Base-by-base conservation (phyloP, 2,888 invertebrate genomes). In the Chironomus riparius region DNA sequence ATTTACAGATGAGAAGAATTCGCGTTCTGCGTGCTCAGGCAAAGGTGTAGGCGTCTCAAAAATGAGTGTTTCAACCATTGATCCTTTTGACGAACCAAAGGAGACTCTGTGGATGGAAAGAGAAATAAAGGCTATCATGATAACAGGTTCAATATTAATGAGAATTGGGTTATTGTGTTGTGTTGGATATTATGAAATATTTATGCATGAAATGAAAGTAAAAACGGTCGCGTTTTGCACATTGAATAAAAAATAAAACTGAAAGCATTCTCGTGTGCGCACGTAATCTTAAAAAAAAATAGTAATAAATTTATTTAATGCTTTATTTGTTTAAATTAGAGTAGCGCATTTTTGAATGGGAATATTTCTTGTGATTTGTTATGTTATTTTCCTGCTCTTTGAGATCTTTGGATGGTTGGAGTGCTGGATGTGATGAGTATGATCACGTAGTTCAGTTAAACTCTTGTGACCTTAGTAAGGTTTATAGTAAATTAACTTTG, bases 41-140 rank as follows among this genome's bases (percentile, higher is more conserved):
- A 93, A 87, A 77, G 88, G 88, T 72, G 87, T 87, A 47, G 90
- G 90, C 80, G 91, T 92, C 86, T 95, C 95, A 86, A 92, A 95
- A 80, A 95, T 93, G 79, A 95, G 87, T 70, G 95, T 95, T 86
- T 95, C 95, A 78, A 95, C 95, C 95, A 95, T 95, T 73, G 95
- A 95, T 79, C 95, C 95, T 84, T 95, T 95, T 79, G 94, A 94
- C 83, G 94, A 95, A 79, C 95, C 95, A 85, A 95, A 95, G 72
- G 95, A 95, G 79, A 95, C 95, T 87, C 95, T 95, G 88, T 13
- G 85, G n/a, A n/a, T n/a, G n/a, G n/a, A 86, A 77, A 10, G 56
- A 56, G n/a, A 50, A 56, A 56, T 18, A 56, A 56, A 62, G 61
- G 18, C 15, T n/a, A n/a, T 62, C 3, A 62, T 21, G 13, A 10